Conservation (phyloP, 2,888 invertebrate genomes). For the Epinotia demarniana region DNA sequence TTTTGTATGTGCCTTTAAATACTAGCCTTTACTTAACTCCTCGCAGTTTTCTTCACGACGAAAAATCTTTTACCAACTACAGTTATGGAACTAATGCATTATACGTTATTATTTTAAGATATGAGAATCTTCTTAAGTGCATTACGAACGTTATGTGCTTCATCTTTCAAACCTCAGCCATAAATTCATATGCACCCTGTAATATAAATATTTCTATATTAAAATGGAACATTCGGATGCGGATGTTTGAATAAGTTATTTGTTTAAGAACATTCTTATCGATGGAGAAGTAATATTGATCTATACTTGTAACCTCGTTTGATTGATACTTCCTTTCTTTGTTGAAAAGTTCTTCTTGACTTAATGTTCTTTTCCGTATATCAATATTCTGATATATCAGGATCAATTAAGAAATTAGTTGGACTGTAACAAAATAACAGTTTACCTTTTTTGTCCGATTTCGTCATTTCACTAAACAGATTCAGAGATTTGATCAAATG, state of each 20-base stretch:
- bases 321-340: conserved; percentile 12
- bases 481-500: too few relatives aligned
- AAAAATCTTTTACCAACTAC: not conserved
- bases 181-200: conserved; percentile 49
- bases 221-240: conserved; percentile 53
- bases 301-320: conserved; percentile 10
- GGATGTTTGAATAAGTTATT: conserved; percentile 57
- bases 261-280: conserved; percentile 34
- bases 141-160: conserved; percentile 1
- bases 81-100: not conserved
- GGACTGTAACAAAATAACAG: too few relatives aligned
- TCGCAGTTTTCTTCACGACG: not conserved
- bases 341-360: not conserved
- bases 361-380: not conserved
- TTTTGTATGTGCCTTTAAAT: too few relatives aligned
- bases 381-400: not conserved
- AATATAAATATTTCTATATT: conserved; percentile 48
- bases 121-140: conserved; percentile 19
- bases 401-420: not conserved
- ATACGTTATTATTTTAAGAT: not conserved
- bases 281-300: conserved; percentile 16
- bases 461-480: too few relatives aligned
- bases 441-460: too few relatives aligned
- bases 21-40: too few relatives aligned
- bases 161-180: conserved; percentile 40